A percentile compares a stretch with the other conserved stretches of the same genome.
These are phyloP conservation scores for Pantherophis vulpinus DNA, from an alignment of 2,797 vertebrate genomes.

Conservation along the genomic window DNA sequence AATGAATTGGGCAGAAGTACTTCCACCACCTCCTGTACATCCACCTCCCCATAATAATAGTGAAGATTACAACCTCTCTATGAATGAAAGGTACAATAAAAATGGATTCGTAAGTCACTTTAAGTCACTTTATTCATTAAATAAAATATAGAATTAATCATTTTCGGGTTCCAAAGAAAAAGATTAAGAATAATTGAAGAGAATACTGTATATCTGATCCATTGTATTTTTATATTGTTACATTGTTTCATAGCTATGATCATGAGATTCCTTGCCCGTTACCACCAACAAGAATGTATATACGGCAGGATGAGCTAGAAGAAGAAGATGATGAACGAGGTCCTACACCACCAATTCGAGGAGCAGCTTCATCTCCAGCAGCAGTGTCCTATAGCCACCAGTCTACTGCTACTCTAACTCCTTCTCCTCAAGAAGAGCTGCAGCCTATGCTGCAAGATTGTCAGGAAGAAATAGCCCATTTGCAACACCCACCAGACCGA, in stretches of 20 bases:
- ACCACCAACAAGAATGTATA: conserved; percentile 93
- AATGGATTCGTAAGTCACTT: conserved; percentile 68
- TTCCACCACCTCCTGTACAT: conserved; percentile 92
- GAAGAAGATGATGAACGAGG: conserved; percentile 91
- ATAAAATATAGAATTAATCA: neutral
- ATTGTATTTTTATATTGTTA: conserved; percentile 43
- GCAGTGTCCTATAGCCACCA: conserved; percentile 97
- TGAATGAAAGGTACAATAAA: conserved; percentile 84
- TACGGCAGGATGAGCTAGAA: conserved; percentile 92
- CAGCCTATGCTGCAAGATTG: conserved; percentile 93
- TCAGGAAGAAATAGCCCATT: conserved; percentile 74
- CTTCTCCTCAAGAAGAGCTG: conserved; percentile 95
- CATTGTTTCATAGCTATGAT: conserved; percentile 82
- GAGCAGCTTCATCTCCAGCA: conserved; percentile 94
- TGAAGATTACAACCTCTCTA: conserved; percentile 86
- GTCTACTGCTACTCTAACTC: conserved; percentile 96
- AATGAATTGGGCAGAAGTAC: conserved; percentile 97
- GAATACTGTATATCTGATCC: neutral
- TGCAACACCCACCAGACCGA: conserved; percentile 80
- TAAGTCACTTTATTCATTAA: neutral
- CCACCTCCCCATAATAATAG: conserved; percentile 86
- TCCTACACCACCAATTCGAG: conserved; percentile 91
- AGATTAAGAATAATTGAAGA: neutral
- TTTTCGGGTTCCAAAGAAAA: neutral
- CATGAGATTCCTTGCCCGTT: conserved; percentile 89